phyloP scores from a whole-genome alignment of 2,113 vertebrate genomes.

The Hemiscyllium ocellatum region DNA sequence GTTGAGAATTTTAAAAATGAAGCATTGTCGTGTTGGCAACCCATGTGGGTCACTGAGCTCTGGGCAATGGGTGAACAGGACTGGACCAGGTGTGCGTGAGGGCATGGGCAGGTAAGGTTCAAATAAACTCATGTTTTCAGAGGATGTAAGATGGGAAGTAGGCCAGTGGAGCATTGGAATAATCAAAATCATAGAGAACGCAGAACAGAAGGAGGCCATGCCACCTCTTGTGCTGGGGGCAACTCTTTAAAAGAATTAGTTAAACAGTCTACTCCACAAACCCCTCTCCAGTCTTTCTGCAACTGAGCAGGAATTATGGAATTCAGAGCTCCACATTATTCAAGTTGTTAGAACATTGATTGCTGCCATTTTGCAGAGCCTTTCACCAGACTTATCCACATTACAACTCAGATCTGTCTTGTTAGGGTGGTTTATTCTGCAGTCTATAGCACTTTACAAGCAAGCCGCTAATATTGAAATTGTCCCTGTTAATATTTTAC shows the following conservation, averaged over 20 bases:
- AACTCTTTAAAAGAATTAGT: not conserved
- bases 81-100: not conserved
- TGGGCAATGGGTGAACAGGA: not conserved
- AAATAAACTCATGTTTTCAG: not conserved
- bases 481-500: conserved; percentile 27
- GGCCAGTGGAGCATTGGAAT: not conserved
- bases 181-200: not conserved
- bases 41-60: not conserved
- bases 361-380: not conserved
- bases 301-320: not conserved
- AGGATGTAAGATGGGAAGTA: not conserved
- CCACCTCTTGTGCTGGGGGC: not conserved
- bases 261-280: not conserved
- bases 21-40: not conserved
- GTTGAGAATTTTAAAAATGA: not conserved
- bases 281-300: not conserved
- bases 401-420: not conserved
- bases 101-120: not conserved
- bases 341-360: conserved; percentile 2
- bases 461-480: conserved; percentile 14
- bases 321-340: not conserved
- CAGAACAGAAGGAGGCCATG: not conserved
- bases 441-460: not conserved
- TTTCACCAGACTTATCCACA: not conserved
- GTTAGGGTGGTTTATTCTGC: not conserved